Evolutionary conservation across 2,113 vertebrate species (phyloP).

Genomic region (Saimiri boliviensis): DNA sequence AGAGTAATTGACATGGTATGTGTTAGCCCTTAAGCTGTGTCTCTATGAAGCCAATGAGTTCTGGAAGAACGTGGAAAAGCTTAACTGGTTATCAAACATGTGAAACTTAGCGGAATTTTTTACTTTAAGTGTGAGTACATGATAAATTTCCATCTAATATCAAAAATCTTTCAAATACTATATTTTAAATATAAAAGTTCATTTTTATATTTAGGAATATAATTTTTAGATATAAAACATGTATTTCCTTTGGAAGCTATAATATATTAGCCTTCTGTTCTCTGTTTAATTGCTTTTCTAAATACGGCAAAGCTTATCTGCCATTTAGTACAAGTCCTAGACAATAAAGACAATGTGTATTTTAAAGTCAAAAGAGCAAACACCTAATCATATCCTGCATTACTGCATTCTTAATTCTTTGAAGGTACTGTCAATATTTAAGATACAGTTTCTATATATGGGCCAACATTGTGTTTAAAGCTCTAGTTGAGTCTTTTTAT

Average conservation of each 20-base stretch:
- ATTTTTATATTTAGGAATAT: not conserved
- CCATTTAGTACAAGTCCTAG: not conserved
- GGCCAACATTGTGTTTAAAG: not conserved
- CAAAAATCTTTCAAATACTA: not conserved
- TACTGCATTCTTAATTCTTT: not conserved
- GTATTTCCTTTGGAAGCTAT: not conserved
- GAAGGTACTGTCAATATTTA: constrained; percentile 18
- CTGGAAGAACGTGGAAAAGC: not conserved
- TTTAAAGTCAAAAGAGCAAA: not conserved
- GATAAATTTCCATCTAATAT: not conserved
- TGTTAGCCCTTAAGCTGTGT: not conserved
- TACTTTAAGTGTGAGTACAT: not conserved
- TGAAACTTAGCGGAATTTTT: not conserved
- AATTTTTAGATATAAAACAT: not conserved
- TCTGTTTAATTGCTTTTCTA: not conserved
- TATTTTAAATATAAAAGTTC: not conserved
- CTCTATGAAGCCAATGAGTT: not conserved
- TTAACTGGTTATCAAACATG: not conserved
- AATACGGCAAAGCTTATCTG: not conserved
- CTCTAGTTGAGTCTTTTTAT: not conserved
- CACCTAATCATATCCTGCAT: not conserved
- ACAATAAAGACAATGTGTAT: not conserved
- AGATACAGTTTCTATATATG: not conserved
- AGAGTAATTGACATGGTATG: not conserved
- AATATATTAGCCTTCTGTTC: not conserved